Conservation (phyloP, 2,888 invertebrate genomes). For the Noctua fimbriata region DNA sequence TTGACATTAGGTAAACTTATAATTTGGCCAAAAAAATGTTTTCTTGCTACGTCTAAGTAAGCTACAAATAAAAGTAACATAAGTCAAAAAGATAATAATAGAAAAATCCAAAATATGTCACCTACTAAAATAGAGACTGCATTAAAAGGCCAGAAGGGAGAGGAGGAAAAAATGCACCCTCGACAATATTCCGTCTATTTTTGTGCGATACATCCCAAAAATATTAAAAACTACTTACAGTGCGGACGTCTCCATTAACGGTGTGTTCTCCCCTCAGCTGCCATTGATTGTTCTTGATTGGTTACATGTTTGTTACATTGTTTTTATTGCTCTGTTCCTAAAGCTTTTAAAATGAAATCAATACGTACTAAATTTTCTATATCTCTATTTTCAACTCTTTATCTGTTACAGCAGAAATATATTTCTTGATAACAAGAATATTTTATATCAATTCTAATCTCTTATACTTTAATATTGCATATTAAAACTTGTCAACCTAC, state of each 20-base stretch:
- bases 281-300: conserved; percentile 83
- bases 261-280: conserved; percentile 74
- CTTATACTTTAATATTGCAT: not conserved
- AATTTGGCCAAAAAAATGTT: too few relatives aligned
- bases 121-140: conserved; percentile 64
- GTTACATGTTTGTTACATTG: conserved; percentile 75
- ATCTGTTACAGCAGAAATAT: not conserved
- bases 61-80: not conserved
- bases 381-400: conserved; percentile 3
- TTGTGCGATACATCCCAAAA: conserved; percentile 83
- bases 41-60: not conserved
- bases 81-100: conserved; percentile 25
- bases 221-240: conserved; percentile 89
- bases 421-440: not conserved
- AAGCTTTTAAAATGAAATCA: conserved; percentile 63
- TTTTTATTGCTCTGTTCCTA: conserved; percentile 65
- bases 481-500: not conserved
- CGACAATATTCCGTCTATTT: conserved; percentile 81
- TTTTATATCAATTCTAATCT: not conserved
- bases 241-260: conserved; percentile 88
- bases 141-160: conserved; percentile 69
- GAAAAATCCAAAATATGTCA: conserved; percentile 52
- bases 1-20: too few relatives aligned
- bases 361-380: conserved; percentile 37
- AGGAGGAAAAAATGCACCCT: conserved; percentile 77